A percentile compares a stretch with the other conserved stretches of the same genome.
These are phyloP conservation scores for Panulirus ornatus DNA, from an alignment of 1,140 invertebrate species.

Conservation along the genomic window DNA sequence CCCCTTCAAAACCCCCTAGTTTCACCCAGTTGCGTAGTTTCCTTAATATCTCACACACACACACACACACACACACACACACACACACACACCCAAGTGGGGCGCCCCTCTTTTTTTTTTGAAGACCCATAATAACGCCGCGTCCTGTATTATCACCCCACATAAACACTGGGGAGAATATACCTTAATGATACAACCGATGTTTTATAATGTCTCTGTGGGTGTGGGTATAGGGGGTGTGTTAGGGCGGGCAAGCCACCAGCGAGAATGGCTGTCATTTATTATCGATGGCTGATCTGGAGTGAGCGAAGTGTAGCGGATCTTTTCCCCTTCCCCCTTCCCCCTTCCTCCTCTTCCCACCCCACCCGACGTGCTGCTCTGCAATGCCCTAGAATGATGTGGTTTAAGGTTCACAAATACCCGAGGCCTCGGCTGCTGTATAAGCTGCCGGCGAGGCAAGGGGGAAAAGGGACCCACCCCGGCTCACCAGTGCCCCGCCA, in stretches of 20 bases:
- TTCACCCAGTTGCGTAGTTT: background rate
- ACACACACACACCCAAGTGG: too few relatives aligned
- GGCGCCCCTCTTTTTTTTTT: too few relatives aligned
- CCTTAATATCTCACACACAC: slow-evolving; percentile 8
- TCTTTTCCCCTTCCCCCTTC: slow-evolving; percentile 5
- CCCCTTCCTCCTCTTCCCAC: background rate
- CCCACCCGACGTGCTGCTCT: slow-evolving; percentile 1
- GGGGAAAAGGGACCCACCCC: too few relatives aligned
- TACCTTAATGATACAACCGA: too few relatives aligned
- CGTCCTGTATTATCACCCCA: too few relatives aligned
- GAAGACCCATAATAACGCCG: too few relatives aligned
- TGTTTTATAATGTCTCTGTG: too few relatives aligned
- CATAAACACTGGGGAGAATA: too few relatives aligned
- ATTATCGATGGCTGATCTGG: background rate
- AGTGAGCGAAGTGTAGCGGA: background rate
- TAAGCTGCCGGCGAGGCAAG: background rate
- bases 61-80: too few relatives aligned
- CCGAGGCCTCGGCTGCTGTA: background rate
- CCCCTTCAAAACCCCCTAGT: slow-evolving; percentile 12
- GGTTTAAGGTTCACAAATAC: slow-evolving; percentile 47
- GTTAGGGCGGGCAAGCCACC: too few relatives aligned
- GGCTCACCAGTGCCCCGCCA: slow-evolving; percentile 22
- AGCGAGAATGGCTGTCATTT: too few relatives aligned
- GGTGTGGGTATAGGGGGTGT: too few relatives aligned
- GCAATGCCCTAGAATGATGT: slow-evolving; percentile 60